Percentiles rank a stretch among this genome's conserved stretches.
Evolutionary conservation across 2,113 vertebrate species (phyloP).

Genomic region (Engystomops pustulosus): DNA sequence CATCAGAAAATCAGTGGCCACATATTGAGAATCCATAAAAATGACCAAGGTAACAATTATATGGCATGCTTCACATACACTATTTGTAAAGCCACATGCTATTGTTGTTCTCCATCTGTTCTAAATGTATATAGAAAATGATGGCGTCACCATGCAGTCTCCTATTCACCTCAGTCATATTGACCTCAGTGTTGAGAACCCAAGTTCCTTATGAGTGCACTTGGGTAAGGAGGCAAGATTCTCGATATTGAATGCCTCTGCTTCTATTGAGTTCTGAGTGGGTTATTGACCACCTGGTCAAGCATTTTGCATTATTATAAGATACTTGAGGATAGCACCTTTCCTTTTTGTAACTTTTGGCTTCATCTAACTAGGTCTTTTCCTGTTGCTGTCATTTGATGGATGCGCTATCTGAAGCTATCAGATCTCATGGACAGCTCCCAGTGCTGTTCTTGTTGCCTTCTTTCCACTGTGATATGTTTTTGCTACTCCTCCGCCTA

Average conservation of each 20-base stretch:
- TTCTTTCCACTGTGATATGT: not conserved
- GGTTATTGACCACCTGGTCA: not conserved
- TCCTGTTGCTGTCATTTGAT: not conserved
- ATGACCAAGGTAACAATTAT: too few species aligned
- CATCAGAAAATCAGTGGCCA: too few species aligned
- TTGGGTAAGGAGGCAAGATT: too few species aligned
- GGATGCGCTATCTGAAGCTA: slow-evolving; percentile 4
- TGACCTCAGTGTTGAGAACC: not conserved
- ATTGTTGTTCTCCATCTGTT: too few species aligned
- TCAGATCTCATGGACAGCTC: not conserved
- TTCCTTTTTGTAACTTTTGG: not conserved
- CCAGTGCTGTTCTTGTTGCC: not conserved
- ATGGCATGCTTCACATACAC: too few species aligned
- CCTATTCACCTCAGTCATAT: not conserved
- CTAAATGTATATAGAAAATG: too few species aligned
- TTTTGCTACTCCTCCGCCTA: not conserved
- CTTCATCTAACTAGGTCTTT: not conserved
- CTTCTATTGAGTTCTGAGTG: not conserved
- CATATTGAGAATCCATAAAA: too few species aligned
- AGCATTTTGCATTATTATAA: not conserved
- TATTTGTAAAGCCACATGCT: too few species aligned
- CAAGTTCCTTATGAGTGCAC: not conserved
- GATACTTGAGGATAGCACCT: not conserved
- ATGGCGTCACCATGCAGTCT: too few species aligned
- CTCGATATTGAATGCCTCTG: not conserved